Percentiles rank a stretch among this genome's conserved stretches.
phyloP scores from a whole-genome alignment of 2,797 vertebrate genomes.

The Chloroceryle amazona region DNA sequence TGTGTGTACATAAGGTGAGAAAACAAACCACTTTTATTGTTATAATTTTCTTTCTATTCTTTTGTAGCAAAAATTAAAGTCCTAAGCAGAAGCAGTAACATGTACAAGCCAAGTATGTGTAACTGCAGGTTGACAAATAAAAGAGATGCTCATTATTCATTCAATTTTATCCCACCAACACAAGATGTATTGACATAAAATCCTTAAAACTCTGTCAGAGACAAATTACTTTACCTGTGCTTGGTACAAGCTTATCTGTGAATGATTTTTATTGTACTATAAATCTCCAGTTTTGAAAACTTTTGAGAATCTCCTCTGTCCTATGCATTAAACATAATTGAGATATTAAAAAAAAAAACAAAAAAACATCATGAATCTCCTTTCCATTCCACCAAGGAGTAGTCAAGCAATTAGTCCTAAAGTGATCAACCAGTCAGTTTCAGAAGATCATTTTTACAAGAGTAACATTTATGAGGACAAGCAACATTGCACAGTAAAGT shows the following conservation, averaged over 20 bases:
- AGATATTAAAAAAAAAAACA: background rate
- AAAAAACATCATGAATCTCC: background rate
- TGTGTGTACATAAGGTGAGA: fast-evolving
- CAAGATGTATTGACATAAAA: background rate
- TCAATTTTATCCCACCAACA: background rate
- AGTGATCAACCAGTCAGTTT: background rate
- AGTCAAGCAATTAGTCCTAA: conserved; percentile 6
- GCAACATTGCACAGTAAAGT: background rate
- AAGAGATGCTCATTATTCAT: background rate
- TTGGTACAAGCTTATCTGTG: background rate
- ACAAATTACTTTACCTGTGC: background rate
- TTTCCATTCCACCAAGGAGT: background rate
- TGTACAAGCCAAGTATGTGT: background rate
- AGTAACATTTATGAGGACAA: background rate
- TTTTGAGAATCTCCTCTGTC: background rate
- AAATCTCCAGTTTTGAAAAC: background rate
- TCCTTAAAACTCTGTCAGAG: background rate
- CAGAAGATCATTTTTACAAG: conserved; percentile 10
- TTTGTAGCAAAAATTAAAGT: background rate
- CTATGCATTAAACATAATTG: background rate
- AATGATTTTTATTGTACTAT: background rate
- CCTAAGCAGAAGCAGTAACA: background rate
- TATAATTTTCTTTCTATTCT: background rate
- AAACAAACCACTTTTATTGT: background rate
- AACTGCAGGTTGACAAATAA: background rate